Conservation (phyloP, 2,888 invertebrate species). For the Heliconius ethilla region DNA sequence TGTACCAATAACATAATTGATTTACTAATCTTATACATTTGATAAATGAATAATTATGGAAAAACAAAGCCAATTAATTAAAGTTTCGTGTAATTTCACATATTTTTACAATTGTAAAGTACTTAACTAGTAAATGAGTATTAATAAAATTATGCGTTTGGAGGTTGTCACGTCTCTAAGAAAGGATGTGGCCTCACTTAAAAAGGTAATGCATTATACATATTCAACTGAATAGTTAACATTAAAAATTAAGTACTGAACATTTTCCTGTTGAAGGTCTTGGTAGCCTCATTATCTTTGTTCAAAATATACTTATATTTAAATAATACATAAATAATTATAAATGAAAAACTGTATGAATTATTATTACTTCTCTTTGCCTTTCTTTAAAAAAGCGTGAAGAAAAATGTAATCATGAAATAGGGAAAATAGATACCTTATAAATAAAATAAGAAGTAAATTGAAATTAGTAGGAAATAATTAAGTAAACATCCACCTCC, state of each 20-base stretch:
- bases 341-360: background rate
- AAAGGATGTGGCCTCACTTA: constrained; percentile 29
- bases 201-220: constrained; percentile 13
- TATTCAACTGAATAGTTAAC: background rate
- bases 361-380: background rate
- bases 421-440: background rate
- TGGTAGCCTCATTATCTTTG: background rate
- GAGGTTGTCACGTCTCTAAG: constrained; percentile 3
- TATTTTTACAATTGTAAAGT: background rate
- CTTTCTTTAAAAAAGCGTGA: background rate
- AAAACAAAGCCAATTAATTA: background rate
- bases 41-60: background rate
- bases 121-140: background rate
- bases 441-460: background rate
- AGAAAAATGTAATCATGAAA: too few relatives aligned
- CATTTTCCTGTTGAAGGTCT: constrained; percentile 9
- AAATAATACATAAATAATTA: background rate
- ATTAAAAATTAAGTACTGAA: background rate
- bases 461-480: background rate
- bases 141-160: background rate
- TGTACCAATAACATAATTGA: background rate
- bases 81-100: background rate
- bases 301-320: background rate
- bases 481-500: constrained; percentile 48
- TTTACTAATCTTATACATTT: background rate